A percentile compares a stretch with the other conserved stretches of the same genome.
phyloP scores from a whole-genome alignment of 1,140 invertebrate species.

The Trigoniulus corallinus region DNA sequence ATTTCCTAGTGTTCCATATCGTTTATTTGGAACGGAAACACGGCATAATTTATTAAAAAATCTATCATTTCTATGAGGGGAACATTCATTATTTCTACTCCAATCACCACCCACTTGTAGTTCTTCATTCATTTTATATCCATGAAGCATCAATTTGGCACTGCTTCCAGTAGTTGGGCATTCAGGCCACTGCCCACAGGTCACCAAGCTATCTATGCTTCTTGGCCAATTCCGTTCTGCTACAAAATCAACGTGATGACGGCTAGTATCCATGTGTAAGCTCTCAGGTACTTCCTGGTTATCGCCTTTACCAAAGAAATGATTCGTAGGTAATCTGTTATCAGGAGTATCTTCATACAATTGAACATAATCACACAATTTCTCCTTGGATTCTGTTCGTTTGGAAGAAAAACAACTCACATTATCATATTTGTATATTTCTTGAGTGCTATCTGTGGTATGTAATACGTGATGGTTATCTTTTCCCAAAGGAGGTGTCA shows the following conservation, averaged over 20 bases:
- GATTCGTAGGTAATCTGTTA: too few relatives aligned
- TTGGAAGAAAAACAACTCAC: background rate
- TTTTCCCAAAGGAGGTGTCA: background rate
- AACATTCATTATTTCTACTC: too few relatives aligned
- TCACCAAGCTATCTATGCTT: background rate
- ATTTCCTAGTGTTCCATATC: background rate
- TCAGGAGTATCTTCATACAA: background rate
- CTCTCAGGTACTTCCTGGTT: too few relatives aligned
- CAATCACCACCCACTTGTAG: too few relatives aligned
- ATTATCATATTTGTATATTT: background rate
- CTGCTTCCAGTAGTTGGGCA: background rate
- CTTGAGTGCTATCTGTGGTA: background rate
- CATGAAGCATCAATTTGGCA: background rate
- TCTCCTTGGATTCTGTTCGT: background rate
- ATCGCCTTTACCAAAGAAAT: too few relatives aligned
- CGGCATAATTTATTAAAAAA: background rate
- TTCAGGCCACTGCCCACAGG: too few relatives aligned
- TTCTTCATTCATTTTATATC: background rate
- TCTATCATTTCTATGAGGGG: background rate
- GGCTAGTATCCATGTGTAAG: too few relatives aligned
- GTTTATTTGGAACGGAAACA: background rate
- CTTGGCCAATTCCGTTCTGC: background rate
- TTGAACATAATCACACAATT: background rate
- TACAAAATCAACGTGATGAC: background rate
- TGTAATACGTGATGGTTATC: too few relatives aligned